Base-by-base conservation (phyloP, 2,888 invertebrate species). In the Xanthostigma xanthostigma region DNA sequence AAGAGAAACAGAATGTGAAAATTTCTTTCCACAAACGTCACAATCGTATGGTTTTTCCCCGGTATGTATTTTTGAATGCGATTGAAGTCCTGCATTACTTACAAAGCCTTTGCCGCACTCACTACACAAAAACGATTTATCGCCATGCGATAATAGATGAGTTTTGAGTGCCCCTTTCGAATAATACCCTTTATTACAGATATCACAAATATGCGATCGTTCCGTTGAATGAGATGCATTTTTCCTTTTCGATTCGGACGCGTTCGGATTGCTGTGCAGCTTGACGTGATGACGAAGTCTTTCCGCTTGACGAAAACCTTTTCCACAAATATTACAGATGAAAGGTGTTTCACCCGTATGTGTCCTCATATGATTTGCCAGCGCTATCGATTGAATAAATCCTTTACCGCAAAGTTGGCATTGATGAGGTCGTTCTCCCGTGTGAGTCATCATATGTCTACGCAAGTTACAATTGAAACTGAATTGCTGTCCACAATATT, bases 31-130 rank as follows among this genome's bases (percentile, higher is more conserved):
- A 46, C 54, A 54, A 2, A 53, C 41, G 5, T 44, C 35, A 50
- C 54, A 54, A 17, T 36, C 44, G 38, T 41, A 50, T 9, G 53
- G 53, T 46, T 52, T 54, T 17, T 45, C 44, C 36, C 52, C 46
- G 0, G 54, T 51, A 48, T 54, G 54, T 43, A 47, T 47, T 37
- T 52, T 37, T 44, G 50, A 41, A 45, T 54, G 54, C 33, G 36
- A 27, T n/a, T 39, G 47, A 9, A 53, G 44, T 34, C 45, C 42
- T 10, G 48, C 47, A 44, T 51, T 51, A 35, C 45, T 40, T 40
- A 48, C 44, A 37, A 53, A 52, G 36, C 50, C 44, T 35, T 49
- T 44, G 8, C 59, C 59, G 44, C 60, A 60, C 14, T 59, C 56
- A 12, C 53, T 53, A 42, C 60, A 60, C 34, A 59, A 51, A 49